Evolutionary conservation across 1,140 invertebrate species (phyloP).

Genomic region (Hermatobates lingyangjiaoensis): DNA sequence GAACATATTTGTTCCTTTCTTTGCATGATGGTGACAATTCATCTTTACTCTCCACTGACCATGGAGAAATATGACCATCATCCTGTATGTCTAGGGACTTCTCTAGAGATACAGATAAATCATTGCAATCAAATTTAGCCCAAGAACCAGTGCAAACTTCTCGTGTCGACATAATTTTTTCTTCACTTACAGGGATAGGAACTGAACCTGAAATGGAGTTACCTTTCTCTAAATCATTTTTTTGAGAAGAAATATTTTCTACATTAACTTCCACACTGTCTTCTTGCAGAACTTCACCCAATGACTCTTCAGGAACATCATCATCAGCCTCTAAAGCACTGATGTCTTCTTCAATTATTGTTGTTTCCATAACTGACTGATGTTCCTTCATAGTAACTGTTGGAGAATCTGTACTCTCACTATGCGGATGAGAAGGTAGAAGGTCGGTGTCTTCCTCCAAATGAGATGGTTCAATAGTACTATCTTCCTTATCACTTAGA

Average conservation of each 20-base stretch:
- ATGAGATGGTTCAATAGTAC: conserved; percentile 13
- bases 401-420: conserved; percentile 20
- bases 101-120: conserved; percentile 23
- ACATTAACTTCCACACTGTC: background rate
- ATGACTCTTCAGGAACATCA: conserved; percentile 13
- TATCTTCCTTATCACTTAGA: conserved; percentile 17
- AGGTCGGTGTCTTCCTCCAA: conserved; percentile 19
- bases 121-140: conserved; percentile 28
- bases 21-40: conserved; percentile 17
- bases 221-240: background rate
- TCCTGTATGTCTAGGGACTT: conserved; percentile 24
- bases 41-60: conserved; percentile 58
- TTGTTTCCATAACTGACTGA: conserved; percentile 20
- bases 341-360: conserved; percentile 20
- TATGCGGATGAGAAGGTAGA: conserved; percentile 17
- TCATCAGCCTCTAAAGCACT: conserved; percentile 16
- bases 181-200: background rate
- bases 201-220: background rate
- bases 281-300: conserved; percentile 8
- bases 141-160: conserved; percentile 17
- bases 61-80: conserved; percentile 41
- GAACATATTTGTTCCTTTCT: conserved; percentile 14
- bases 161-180: background rate
- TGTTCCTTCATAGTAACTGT: conserved; percentile 18
- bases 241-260: background rate